phyloP scores from a whole-genome alignment of 1,140 invertebrate species.

The Sycobia sp. region DNA sequence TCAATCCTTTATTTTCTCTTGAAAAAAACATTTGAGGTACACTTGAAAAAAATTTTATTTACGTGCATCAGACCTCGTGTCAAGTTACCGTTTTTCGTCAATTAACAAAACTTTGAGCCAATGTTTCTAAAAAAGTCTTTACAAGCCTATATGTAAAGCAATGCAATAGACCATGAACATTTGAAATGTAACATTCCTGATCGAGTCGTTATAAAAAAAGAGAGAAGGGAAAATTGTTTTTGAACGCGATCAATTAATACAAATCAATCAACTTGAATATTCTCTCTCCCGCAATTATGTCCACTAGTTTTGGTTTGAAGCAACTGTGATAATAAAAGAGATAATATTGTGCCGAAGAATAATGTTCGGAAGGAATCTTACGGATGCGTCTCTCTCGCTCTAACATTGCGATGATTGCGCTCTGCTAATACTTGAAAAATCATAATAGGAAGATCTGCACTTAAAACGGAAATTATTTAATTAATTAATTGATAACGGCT shows the following conservation, averaged over 20 bases:
- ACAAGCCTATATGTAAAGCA: too few species aligned
- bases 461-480: too few species aligned
- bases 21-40: too few species aligned
- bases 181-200: constrained; percentile 16
- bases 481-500: too few species aligned
- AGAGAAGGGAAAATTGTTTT: constrained; percentile 8
- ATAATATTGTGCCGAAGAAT: constrained; percentile 32
- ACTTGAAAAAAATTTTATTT: too few species aligned
- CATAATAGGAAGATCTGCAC: not conserved
- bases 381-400: not conserved
- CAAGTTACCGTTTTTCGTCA: constrained; percentile 6
- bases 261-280: not conserved
- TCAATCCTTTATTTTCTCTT: too few species aligned
- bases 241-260: not conserved
- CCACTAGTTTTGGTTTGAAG: constrained; percentile 18
- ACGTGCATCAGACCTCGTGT: too few species aligned
- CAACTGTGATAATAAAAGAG: constrained; percentile 33
- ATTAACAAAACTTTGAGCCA: too few species aligned
- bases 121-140: too few species aligned
- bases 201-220: not conserved
- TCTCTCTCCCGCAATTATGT: not conserved
- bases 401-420: too few species aligned
- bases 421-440: constrained; percentile 19
- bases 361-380: constrained; percentile 4
- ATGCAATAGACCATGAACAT: not conserved